These are phyloP conservation scores for Phalacrocorax pelagicus DNA, from an alignment of 2,113 vertebrate genomes.

Conservation along the genomic window DNA sequence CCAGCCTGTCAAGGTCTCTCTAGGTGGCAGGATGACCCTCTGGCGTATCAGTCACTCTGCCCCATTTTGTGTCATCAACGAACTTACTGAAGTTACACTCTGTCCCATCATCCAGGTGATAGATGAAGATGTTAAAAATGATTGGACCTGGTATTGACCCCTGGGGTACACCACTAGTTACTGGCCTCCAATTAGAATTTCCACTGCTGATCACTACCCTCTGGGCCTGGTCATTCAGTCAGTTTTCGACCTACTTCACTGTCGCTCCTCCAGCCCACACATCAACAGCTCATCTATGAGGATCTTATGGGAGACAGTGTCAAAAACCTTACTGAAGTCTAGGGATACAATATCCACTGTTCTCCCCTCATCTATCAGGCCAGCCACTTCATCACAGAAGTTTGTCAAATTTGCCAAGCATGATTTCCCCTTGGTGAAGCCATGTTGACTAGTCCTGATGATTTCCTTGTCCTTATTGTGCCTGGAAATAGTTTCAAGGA, in stretches of 20 bases:
- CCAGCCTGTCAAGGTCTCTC: not conserved
- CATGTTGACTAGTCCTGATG: not conserved
- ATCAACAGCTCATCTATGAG: not conserved
- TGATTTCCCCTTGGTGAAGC: not conserved
- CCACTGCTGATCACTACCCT: not conserved
- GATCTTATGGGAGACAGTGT: not conserved
- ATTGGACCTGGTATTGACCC: not conserved
- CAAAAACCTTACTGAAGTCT: not conserved
- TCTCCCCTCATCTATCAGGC: not conserved
- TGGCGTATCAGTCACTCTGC: not conserved
- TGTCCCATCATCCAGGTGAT: no score
- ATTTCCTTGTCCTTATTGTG: not conserved
- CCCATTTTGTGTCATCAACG: not conserved
- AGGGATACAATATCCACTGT: not conserved
- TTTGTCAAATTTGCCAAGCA: not conserved
- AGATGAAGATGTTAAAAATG: not conserved
- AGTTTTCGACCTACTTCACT: not conserved
- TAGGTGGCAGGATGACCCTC: not conserved
- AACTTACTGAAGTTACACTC: not conserved
- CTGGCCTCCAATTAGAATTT: not conserved
- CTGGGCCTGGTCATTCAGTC: not conserved
- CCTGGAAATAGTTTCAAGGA: not conserved
- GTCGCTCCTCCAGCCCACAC: not conserved
- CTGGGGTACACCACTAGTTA: not conserved
- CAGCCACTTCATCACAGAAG: not conserved